These are phyloP conservation scores for Aspidiotus rigidus DNA, from an alignment of 2,888 invertebrate genomes.

Conservation along the genomic window DNA sequence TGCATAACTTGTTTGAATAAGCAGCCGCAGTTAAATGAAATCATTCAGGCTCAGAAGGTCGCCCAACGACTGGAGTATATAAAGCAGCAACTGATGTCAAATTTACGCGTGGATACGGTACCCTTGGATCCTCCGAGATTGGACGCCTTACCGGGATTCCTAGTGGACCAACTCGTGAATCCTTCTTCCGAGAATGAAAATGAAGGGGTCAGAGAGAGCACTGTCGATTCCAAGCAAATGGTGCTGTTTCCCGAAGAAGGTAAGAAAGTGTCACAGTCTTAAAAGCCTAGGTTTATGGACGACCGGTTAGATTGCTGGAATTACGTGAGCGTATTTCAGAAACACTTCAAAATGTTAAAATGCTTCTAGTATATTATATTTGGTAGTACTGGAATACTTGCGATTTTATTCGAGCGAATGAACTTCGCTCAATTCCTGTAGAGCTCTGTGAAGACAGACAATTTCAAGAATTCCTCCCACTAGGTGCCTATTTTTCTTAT, in stretches of 20 bases:
- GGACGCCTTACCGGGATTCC: constrained; percentile 16
- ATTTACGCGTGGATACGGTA: constrained; percentile 2
- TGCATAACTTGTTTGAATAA: too few species aligned
- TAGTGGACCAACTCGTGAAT: constrained; percentile 16
- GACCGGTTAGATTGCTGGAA: too few species aligned
- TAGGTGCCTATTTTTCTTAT: too few species aligned
- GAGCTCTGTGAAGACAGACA: too few species aligned
- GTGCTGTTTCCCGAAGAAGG: constrained; percentile 19
- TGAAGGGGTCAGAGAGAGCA: not conserved
- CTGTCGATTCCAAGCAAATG: not conserved
- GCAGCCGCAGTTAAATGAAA: constrained; percentile 11
- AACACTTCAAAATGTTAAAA: too few species aligned
- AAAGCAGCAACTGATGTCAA: constrained; percentile 18
- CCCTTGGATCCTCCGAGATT: constrained; percentile 14
- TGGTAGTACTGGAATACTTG: too few species aligned
- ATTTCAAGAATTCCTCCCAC: too few species aligned
- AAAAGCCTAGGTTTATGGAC: too few species aligned
- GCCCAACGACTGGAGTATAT: constrained; percentile 24
- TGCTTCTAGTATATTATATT: too few species aligned
- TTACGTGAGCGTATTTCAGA: too few species aligned
- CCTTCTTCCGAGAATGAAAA: not conserved
- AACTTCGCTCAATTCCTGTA: too few species aligned
- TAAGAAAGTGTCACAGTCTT: not conserved
- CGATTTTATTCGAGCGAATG: too few species aligned
- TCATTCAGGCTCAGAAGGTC: constrained; percentile 14